Evolutionary conservation across 2,113 vertebrate species (phyloP), one percentile per base, ranked within the genome.

Genomic region (Oophaga pumilio): DNA sequence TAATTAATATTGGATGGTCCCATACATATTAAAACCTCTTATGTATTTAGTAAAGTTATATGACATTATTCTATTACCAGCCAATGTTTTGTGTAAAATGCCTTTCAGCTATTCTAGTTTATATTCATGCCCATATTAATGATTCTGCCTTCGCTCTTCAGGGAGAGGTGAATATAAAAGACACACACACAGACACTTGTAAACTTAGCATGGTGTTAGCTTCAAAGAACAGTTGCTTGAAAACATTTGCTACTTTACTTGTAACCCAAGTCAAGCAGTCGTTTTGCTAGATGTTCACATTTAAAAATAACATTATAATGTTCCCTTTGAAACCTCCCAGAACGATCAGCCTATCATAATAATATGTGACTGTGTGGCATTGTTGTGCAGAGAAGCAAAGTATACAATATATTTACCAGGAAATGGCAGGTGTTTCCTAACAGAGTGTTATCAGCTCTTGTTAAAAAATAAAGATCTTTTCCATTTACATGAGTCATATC

Each of bases 231-330:
- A 76, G 57, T 88, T 88, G 56, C 80, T 83, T 83, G 80, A 88
- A 88, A 82, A 88, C 86, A 88, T 43, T 88, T 88, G 86, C 69
- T 88, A 56, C 59, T 57, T 83, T 64, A 76, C 69, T 88, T 18
- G 43, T 83, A 88, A 83, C 59, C 71, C 78, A 87, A 82, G 86
- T 76, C 24, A 82, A 82, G 57, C 57, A 82, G 80, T 82, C 68
- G n/a, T 83, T 87, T 66, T 76, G 56, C 71, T 76, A 76, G 86
- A 88, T 82, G 78, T 83, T 88, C 80, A 88, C 86, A 56, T 83
- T 87, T 83, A 83, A 76, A 83, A 66, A 76, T 76, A 88, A 76
- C 56, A 88, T 88, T 83, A 66, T 83, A 88, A 88, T 83, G 80
- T 83, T 88, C 28, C 43, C 69, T 83, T 83, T 88, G 56, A 76